Conservation (phyloP, 1,140 invertebrate genomes). For the Ridgeia piscesae region DNA sequence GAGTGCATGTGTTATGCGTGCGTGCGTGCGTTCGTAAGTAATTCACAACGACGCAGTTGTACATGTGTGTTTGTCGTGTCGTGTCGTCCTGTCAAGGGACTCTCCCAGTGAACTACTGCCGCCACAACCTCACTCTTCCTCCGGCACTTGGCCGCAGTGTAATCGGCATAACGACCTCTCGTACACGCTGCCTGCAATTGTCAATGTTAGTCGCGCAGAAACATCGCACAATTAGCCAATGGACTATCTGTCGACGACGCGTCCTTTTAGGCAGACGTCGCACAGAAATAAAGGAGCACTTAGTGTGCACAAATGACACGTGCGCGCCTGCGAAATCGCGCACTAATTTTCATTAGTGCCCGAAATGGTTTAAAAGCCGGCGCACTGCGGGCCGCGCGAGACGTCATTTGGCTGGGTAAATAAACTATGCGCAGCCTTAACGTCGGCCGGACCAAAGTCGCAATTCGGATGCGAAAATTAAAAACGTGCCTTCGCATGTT, state of each 20-base stretch:
- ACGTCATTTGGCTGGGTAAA: neutral
- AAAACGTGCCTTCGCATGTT: neutral
- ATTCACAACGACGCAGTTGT: neutral
- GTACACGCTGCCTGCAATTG: neutral
- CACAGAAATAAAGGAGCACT: constrained; percentile 1
- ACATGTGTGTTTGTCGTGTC: neutral
- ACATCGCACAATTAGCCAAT: constrained; percentile 5
- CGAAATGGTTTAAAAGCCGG: neutral
- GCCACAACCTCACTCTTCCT: neutral
- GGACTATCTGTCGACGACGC: neutral
- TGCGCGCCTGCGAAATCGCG: neutral
- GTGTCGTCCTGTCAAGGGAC: neutral
- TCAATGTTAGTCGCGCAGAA: neutral
- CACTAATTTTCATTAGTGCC: constrained; percentile 5
- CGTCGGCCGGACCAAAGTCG: neutral
- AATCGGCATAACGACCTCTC: neutral
- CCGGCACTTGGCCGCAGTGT: neutral
- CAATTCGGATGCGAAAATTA: neutral
- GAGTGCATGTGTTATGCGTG: neutral
- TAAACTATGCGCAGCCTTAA: neutral
- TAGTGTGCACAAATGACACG: neutral
- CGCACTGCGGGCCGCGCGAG: neutral
- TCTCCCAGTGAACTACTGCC: neutral
- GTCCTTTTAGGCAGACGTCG: neutral
- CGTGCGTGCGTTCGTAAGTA: neutral